Evolutionary conservation across 2,113 vertebrate genomes (phyloP), one percentile per base, ranked within the genome.

Genomic region (Nansenia antarctica): DNA sequence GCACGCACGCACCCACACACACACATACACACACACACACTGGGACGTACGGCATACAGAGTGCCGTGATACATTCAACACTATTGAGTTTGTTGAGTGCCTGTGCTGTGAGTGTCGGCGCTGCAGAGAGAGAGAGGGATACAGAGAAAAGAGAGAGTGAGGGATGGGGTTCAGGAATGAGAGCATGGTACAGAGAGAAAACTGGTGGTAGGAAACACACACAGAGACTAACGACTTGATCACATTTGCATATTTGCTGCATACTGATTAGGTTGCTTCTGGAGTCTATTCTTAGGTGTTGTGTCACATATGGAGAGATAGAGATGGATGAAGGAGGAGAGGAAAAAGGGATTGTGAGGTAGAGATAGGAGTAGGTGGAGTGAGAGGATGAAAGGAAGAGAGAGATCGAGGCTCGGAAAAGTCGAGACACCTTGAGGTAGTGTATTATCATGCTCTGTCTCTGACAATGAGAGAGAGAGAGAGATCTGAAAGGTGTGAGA

Each of bases 41-140:
- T 22, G 32, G 53, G 18, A 63, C 30, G 29, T 12, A 15, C 30
- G 18, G 34, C 32, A 32, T 62, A 79, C 67, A 70, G 66, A 69
- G 31, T 0, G 22, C 59, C 42, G 73, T 29, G 69, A 77, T 72
- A 73, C 73, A 12, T 47, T 65, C 62, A 65, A 75, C 78, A 47
- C 72, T 59, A 64, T 69, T 65, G 79, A 77, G 84, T 87, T 89
- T 85, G 86, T 5, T 0, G 76, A 77, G 85, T 88, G 78, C 55
- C 73, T 86, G 77, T 83, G 58, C 9, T 42, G 71, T 62, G 67
- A 67, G 20, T 71, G 69, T 67, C 55, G 73, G 65, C 22, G 75
- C 70, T 84, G 82, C 77, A 76, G 45, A 49, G 84, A 73, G 30
- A 59, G 6, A 39, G 47, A 35, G 64, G 18, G 20, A n/a, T 15